Conservation (phyloP, 2,113 vertebrate species). For the Ahaetulla prasina region DNA sequence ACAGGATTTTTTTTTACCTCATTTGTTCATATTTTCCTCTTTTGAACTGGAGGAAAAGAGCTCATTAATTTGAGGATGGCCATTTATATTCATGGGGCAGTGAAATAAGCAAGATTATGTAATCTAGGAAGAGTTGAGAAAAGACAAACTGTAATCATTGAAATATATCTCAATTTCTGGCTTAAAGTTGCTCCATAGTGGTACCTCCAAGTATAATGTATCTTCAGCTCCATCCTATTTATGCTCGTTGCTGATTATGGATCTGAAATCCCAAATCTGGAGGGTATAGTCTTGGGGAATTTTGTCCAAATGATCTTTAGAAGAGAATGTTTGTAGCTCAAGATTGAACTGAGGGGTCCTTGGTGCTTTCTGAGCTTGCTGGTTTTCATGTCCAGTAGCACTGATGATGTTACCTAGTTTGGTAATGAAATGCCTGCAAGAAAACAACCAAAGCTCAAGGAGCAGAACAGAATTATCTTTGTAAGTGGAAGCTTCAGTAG, state of each 20-base stretch:
- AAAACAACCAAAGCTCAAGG: not conserved
- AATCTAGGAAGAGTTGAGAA: not conserved
- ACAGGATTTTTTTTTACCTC: not conserved
- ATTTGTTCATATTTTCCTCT: no score
- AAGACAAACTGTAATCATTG: not conserved
- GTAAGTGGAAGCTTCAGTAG: not conserved
- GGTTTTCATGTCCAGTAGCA: not conserved
- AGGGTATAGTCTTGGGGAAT: not conserved
- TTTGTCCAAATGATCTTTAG: not conserved
- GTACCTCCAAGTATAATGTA: not conserved
- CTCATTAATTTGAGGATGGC: no score
- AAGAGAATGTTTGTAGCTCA: not conserved
- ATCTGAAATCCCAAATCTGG: not conserved
- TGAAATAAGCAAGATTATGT: not conserved
- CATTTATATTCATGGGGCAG: not conserved
- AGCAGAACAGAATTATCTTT: not conserved
- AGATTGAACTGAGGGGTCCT: not conserved
- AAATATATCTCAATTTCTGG: not conserved
- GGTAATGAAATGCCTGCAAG: not conserved
- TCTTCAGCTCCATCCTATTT: not conserved
- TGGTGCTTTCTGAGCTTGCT: not conserved
- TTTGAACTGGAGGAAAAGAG: not conserved
- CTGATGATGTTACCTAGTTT: not conserved
- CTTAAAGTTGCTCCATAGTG: not conserved
- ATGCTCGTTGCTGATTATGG: not conserved